These are phyloP conservation scores for Drosophila koepferae DNA, from an alignment of 2,888 invertebrate genomes.

Conservation along the genomic window DNA sequence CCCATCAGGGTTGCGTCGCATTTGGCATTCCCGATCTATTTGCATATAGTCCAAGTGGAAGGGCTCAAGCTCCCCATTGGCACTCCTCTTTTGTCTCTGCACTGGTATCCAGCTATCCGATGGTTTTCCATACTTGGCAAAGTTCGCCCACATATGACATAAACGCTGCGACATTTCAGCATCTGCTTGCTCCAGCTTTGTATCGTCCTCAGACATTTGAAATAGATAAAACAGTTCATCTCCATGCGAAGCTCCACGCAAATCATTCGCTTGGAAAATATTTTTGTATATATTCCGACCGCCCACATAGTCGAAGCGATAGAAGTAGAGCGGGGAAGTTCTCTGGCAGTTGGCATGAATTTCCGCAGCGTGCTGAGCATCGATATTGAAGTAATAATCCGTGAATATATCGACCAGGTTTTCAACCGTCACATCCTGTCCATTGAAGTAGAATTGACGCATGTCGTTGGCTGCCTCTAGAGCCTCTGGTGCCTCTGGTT, in stretches of 20 bases:
- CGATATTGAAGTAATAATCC: constrained; percentile 85
- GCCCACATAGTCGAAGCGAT: constrained; percentile 87
- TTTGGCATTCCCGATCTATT: constrained; percentile 74
- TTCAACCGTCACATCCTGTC: constrained; percentile 82
- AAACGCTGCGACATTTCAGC: constrained; percentile 85
- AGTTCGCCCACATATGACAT: constrained; percentile 88
- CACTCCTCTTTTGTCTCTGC: constrained; percentile 24
- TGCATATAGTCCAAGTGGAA: constrained; percentile 78
- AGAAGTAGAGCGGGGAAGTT: constrained; percentile 86
- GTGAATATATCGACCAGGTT: constrained; percentile 86
- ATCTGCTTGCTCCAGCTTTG: constrained; percentile 57
- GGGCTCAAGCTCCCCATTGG: constrained; percentile 21
- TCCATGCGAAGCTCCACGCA: constrained; percentile 87
- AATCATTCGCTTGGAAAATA: constrained; percentile 84
- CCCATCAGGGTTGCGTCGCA: constrained; percentile 79
- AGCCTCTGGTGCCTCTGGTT: constrained; percentile 54
- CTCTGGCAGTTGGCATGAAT: constrained; percentile 73
- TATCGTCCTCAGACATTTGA: constrained; percentile 76
- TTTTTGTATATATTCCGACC: constrained; percentile 86
- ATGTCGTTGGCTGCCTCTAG: constrained; percentile 68
- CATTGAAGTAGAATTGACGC: constrained; percentile 85
- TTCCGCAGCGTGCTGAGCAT: constrained; percentile 74
- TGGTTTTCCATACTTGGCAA: constrained; percentile 87
- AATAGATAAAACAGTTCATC: constrained; percentile 88
- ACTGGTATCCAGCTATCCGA: constrained; percentile 82